Percentiles rank a stretch among this genome's conserved stretches.
phyloP scores from a whole-genome alignment of 1,140 invertebrate species.

The Nymphalis io region DNA sequence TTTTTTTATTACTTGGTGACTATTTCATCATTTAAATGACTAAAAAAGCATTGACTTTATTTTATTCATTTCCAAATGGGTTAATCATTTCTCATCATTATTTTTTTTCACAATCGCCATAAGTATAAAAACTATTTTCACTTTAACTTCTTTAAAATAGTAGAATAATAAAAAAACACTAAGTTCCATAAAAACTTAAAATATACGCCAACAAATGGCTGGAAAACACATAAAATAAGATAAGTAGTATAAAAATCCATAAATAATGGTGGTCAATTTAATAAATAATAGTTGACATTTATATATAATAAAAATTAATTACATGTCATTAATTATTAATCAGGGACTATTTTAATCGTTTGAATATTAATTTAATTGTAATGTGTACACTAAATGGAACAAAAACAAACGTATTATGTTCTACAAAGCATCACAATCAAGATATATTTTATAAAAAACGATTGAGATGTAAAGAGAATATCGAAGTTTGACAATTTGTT shows the following conservation, averaged over 20 bases:
- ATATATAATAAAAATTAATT: conserved; percentile 5
- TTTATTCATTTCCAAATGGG: no score
- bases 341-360: not conserved
- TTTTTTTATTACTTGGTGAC: not conserved
- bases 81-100: no score
- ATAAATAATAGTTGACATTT: conserved; percentile 1
- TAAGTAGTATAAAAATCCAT: not conserved
- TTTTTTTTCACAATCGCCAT: no score
- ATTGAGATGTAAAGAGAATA: not conserved
- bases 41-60: no score
- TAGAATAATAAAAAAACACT: no score
- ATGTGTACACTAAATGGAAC: no score
- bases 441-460: no score
- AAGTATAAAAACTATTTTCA: no score
- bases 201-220: not conserved
- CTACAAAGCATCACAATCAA: no score
- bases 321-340: not conserved
- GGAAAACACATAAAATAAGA: not conserved
- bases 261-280: not conserved
- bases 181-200: not conserved
- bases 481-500: no score
- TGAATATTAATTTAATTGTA: not conserved
- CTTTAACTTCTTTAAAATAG: no score
- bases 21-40: not conserved
- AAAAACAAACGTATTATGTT: no score